Evolutionary conservation across 2,113 vertebrate genomes (phyloP), one percentile per base, ranked within the genome.

Genomic region (Panurus biarmicus): DNA sequence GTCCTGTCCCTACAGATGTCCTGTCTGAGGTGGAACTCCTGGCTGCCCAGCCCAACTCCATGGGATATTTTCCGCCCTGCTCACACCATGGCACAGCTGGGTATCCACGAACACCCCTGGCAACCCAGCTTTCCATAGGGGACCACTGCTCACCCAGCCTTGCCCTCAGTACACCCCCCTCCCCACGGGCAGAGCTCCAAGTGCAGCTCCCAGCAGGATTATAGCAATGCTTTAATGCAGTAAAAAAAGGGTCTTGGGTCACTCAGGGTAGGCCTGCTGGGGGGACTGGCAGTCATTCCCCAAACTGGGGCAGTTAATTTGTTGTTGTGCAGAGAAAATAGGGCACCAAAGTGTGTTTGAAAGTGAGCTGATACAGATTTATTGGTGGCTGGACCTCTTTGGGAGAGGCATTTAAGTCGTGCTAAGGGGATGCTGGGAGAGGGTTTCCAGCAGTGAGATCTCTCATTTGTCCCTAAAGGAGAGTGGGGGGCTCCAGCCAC

Each of bases 341-440:
- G 81, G 70, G 54, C 90, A 72, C 40, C 0, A 7, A 82, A 72
- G 62, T 62, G 78, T 2, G 0, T 88, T 85, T 93, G 87, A 88
- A 88, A 62, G 89, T 88, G 93, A 94, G 79, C 58, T 61, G 83
- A 21, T 90, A 40, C 11, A 57, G 91, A 90, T 85, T 95, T 91
- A 89, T 85, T 54, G 85, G 87, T 93, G 65, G 42, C 9, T 19
- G 6, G 47, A 70, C 90, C 92, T 85, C 73, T 81, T 31, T 91
- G 90, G 70, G 87, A 81, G 70, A 80, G 11, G 33, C 29, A n/a
- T 87, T 85, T 64, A 62, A 85, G 70, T 6, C 47, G 47, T 0
- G 0, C 47, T 87, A 11, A 62, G 87, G 81, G 69, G 77, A 91
- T 87, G 77, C 72, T 74, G 70, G 74, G 60, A 89, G 60, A 74